Percentiles rank a stretch among this genome's conserved stretches.
phyloP scores from a whole-genome alignment of 2,888 invertebrate genomes.

The Drosophila meridiana region DNA sequence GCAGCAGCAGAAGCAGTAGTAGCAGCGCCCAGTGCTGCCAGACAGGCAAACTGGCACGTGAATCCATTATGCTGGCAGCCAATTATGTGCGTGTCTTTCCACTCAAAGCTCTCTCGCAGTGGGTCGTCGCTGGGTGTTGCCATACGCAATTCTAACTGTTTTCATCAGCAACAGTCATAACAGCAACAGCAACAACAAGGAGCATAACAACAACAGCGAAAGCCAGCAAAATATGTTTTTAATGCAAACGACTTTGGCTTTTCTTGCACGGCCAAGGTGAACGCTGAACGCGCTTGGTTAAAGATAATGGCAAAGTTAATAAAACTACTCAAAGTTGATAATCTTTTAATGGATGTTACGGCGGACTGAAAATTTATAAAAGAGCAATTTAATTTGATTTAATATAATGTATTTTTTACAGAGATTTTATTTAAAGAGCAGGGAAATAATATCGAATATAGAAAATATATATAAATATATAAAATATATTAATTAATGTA shows the following conservation, averaged over 20 bases:
- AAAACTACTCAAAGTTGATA: slow-evolving; percentile 6
- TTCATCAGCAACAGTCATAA: slow-evolving; percentile 31
- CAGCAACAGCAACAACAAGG: slow-evolving; percentile 5
- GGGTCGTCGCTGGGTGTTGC: background rate
- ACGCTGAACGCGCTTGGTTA: slow-evolving; percentile 50
- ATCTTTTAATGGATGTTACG: background rate
- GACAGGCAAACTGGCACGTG: slow-evolving; percentile 63
- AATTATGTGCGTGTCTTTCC: slow-evolving; percentile 74
- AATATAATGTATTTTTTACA: background rate
- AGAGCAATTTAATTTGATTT: background rate
- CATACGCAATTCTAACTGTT: slow-evolving; percentile 47
- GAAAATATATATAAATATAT: background rate
- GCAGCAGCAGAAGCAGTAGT: slow-evolving; percentile 4
- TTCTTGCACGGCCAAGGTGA: slow-evolving; percentile 73
- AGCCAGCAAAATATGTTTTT: slow-evolving; percentile 74
- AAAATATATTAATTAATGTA: background rate
- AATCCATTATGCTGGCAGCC: slow-evolving; percentile 77
- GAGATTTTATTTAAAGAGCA: background rate
- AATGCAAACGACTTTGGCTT: slow-evolving; percentile 71
- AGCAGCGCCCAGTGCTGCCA: slow-evolving; percentile 33
- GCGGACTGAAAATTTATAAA: background rate
- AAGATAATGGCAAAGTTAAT: background rate
- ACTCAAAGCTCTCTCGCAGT: slow-evolving; percentile 37
- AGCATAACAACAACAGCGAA: slow-evolving; percentile 18
- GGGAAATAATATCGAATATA: background rate